Percentiles rank a stretch among this genome's conserved stretches.
Evolutionary conservation across 2,797 vertebrate species (phyloP).

Genomic region (Leuciscus waleckii): DNA sequence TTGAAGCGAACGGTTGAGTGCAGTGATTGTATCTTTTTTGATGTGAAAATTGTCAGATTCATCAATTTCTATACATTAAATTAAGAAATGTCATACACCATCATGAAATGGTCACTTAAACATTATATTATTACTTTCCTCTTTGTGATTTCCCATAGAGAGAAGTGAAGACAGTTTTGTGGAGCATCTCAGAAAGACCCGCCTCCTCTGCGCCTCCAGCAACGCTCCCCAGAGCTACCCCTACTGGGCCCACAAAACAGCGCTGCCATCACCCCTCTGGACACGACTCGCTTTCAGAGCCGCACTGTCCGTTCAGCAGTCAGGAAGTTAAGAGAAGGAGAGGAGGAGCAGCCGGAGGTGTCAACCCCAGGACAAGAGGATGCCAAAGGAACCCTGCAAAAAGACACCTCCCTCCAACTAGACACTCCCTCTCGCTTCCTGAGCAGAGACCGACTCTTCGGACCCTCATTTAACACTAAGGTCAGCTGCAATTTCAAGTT

Average conservation of each 20-base stretch:
- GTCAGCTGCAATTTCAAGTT: conserved; percentile 64
- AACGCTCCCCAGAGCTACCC: conserved; percentile 72
- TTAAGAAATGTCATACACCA: not conserved
- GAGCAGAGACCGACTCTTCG: conserved; percentile 91
- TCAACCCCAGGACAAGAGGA: conserved; percentile 52
- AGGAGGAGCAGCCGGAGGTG: conserved; percentile 59
- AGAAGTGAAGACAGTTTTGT: conserved; percentile 78
- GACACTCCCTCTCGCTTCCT: conserved; percentile 97
- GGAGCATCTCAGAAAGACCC: conserved; percentile 75
- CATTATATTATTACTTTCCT: not conserved
- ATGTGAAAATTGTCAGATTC: not conserved
- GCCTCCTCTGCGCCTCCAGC: conserved; percentile 52
- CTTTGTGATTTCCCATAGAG: conserved; percentile 61
- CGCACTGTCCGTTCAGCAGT: conserved; percentile 86
- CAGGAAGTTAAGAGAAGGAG: conserved; percentile 75
- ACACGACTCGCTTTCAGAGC: conserved; percentile 90
- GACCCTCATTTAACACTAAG: conserved; percentile 92
- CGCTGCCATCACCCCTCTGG: conserved; percentile 87
- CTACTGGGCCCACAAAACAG: conserved; percentile 73
- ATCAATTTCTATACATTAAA: not conserved
- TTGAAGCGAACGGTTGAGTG: too few relatives aligned
- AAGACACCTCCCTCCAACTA: conserved; percentile 84
- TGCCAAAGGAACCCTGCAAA: conserved; percentile 70
- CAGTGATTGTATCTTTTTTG: too few relatives aligned
- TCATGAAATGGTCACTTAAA: too few relatives aligned